Evolutionary conservation across 1,140 invertebrate species (phyloP), one percentile per base, ranked within the genome.

Genomic region (Panagrolaimus sp.): DNA sequence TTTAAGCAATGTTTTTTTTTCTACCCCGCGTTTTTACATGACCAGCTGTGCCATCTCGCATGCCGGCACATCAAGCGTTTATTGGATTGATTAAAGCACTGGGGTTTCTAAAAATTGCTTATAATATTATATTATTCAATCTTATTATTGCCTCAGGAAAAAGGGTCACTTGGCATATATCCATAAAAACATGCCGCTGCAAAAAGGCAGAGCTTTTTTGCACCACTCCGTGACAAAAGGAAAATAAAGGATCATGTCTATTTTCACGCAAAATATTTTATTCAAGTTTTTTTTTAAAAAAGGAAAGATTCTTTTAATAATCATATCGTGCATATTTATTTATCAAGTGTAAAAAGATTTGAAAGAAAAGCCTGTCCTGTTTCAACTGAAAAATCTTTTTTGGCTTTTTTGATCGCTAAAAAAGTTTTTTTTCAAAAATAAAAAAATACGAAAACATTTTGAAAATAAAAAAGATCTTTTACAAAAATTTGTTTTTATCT

Each of bases 11-110:
- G 51, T 57, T 57, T 57, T 16, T 16, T 16, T 16, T 20, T 16
- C n/a, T 16, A 1, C 51, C 51, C 9, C 47, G 2, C 14, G 2
- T 48, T 23, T 48, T 9, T 48, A 4, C 47, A 48, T 48, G 14
- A 16, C 51, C 51, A 57, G 20, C 51, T 57, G 51, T 57, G 51
- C 51, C 51, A 57, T 57, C 27, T 16, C 13, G 31, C 13, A 57
- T 57, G 51, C 51, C 51, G 51, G 51, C 51, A 57, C 51, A 57
- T 57, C 51, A 57, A 27, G 13, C 51, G 27, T 57, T 57, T 57
- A 57, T 57, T 57, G 51, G 51, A 57, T 57, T 57, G 51, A 57
- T 57, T 57, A 57, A 51, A 51, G 51, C 51, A 20, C n/a, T 25
- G 20, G 51, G 20, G 20, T 25, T 57, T 57, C 27, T 57, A 27